Base-by-base conservation (phyloP, 2,888 invertebrate species). In the Chironomus riparius region DNA sequence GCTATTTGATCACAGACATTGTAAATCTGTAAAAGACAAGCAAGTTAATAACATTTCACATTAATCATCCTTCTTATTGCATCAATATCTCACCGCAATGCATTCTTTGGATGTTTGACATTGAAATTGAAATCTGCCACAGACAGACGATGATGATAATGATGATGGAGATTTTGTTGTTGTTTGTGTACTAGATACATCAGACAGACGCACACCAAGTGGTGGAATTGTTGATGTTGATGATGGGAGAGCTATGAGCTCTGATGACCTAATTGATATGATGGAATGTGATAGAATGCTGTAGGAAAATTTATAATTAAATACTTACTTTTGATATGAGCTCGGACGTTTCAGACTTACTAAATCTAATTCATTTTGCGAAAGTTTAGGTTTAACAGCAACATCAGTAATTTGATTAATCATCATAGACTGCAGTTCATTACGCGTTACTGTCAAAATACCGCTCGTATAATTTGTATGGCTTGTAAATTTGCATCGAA, bases 1-100 rank as follows among this genome's bases (percentile, higher is more conserved):
- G 94, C 91, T 79, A 97, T 93, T 73, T 95, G 95, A 84, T 97
- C 95, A 81, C 97, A 97, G 7, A 93, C 95, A 84, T 97, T 97
- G 85, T 97, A 97, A 80, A 96, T 74, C 74, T 74, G 47, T 12
- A 24, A 73, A 47, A 61, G 47, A 38, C 38, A 38, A 10, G 10
- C 38, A 62, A 73, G 50, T 28, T 50, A 56, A 71, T 89, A 12
- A 12, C 12, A 12, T 50, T 24, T n/a, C 18, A 48, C 22, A 73
- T 73, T 68, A 74, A 74, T 74, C 74, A 68, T 21, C 28, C 28
- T 68, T 12, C 50, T 48, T n/a, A 70, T 70, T 28, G 15, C 13
- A 18, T 56, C 21, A 70, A 70, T 65, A 65, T 18, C 74, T 74
- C 62, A 74, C 88, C 5, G 95, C 97, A 80, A 97, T 94, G 83